Percentiles rank a stretch among this genome's conserved stretches.
These are phyloP conservation scores for Netelia virgata DNA, from an alignment of 2,888 invertebrate genomes.

Conservation along the genomic window DNA sequence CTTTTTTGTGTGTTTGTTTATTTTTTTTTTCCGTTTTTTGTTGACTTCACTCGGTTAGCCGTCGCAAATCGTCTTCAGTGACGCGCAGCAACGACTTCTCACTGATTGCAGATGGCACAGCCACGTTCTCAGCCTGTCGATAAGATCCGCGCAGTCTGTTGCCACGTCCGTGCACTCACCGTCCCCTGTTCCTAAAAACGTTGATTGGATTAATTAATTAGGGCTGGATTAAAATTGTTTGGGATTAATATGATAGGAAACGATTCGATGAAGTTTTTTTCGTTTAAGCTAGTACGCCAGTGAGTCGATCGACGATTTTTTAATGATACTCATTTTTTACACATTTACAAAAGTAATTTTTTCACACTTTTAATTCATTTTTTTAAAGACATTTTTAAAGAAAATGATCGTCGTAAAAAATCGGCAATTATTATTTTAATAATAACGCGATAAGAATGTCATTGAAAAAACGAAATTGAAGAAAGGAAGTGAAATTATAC, in stretches of 20 bases:
- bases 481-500: background rate
- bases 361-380: no score
- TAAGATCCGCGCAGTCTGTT: conserved; percentile 84
- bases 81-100: conserved; percentile 84
- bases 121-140: conserved; percentile 84
- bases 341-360: no score
- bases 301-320: no score
- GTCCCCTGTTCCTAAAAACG: conserved; percentile 80
- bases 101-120: conserved; percentile 85
- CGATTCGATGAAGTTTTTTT: no score
- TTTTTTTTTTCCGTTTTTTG: conserved; percentile 47
- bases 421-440: no score
- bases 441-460: conserved; percentile 2
- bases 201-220: conserved; percentile 6
- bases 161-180: conserved; percentile 83
- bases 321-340: no score
- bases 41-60: conserved; percentile 61
- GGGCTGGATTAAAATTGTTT: no score
- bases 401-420: no score
- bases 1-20: conserved; percentile 23
- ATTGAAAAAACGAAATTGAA: conserved; percentile 32
- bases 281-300: no score
- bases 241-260: no score
- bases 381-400: no score
- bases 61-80: conserved; percentile 82